A percentile compares a stretch with the other conserved stretches of the same genome.
Conservation (phyloP, 2,113 vertebrate species). For the Urocynchramus pylzowi region DNA sequence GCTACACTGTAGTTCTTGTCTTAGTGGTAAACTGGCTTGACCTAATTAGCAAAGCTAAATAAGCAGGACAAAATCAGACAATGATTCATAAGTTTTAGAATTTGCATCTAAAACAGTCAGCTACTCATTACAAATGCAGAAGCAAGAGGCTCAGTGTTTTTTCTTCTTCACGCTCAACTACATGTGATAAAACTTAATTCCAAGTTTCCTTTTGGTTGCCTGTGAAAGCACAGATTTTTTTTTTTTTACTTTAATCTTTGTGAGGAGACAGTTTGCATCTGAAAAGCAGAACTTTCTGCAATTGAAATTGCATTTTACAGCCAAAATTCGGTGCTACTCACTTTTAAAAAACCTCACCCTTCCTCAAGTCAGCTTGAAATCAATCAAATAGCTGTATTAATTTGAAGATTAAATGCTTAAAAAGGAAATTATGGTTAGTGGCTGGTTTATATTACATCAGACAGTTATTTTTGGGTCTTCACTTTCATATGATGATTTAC, state of each 20-base stretch:
- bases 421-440: background rate
- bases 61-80: conserved; percentile 45
- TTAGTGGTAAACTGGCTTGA: conserved; percentile 49
- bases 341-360: background rate
- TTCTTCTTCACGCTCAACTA: conserved; percentile 49
- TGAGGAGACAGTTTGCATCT: conserved; percentile 44
- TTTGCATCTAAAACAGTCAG: conserved; percentile 56
- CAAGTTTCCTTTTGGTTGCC: conserved; percentile 20
- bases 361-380: background rate
- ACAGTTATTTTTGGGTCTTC: background rate
- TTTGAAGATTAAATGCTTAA: background rate
- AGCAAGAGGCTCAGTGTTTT: background rate
- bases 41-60: conserved; percentile 60
- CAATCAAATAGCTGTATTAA: background rate
- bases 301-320: conserved; percentile 5
- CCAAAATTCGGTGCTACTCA: background rate
- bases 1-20: conserved; percentile 21
- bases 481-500: background rate
- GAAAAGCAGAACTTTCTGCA: conserved; percentile 45
- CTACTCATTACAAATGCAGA: conserved; percentile 53
- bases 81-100: conserved; percentile 62
- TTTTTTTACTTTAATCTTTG: conserved; percentile 38
- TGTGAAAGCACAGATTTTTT: conserved; percentile 37
- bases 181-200: conserved; percentile 60
- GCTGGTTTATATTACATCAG: background rate